A percentile compares a stretch with the other conserved stretches of the same genome.
Conservation (phyloP, 2,888 invertebrate species). For the Drosophila kokeensis region DNA sequence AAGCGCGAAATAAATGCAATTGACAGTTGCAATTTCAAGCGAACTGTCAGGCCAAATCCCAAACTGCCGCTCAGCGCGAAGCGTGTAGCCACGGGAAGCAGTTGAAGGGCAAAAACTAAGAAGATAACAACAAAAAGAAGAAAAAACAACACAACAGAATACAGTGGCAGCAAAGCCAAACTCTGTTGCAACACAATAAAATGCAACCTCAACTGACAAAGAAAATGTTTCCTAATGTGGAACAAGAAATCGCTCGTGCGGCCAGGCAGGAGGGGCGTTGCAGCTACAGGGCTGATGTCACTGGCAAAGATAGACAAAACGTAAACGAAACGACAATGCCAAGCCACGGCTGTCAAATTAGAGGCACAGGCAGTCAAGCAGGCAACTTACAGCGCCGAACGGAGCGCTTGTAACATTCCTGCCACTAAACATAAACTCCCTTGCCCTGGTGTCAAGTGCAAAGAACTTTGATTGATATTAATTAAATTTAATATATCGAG, state of each 20-base stretch:
- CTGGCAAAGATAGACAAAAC: constrained; percentile 75
- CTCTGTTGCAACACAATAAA: constrained; percentile 76
- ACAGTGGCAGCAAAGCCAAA: constrained; percentile 57
- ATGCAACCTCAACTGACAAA: constrained; percentile 80
- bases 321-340: constrained; percentile 78
- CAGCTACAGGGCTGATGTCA: constrained; percentile 56
- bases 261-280: constrained; percentile 21
- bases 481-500: neutral
- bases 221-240: constrained; percentile 77
- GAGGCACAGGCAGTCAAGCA: constrained; percentile 65
- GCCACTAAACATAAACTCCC: constrained; percentile 8
- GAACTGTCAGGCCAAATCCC: constrained; percentile 82
- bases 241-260: constrained; percentile 59
- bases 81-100: constrained; percentile 22
- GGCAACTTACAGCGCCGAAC: constrained; percentile 39
- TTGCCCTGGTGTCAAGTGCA: constrained; percentile 14
- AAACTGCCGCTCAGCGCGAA: constrained; percentile 66
- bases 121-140: constrained; percentile 17
- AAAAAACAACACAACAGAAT: constrained; percentile 16
- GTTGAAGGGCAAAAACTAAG: constrained; percentile 31
- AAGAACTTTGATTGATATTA: constrained; percentile 5
- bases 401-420: constrained; percentile 53
- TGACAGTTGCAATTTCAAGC: constrained; percentile 84
- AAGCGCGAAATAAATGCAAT: constrained; percentile 82
- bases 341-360: constrained; percentile 78